These are phyloP conservation scores for Latrodectus elegans DNA, from an alignment of 2,888 invertebrate genomes.

Conservation along the genomic window DNA sequence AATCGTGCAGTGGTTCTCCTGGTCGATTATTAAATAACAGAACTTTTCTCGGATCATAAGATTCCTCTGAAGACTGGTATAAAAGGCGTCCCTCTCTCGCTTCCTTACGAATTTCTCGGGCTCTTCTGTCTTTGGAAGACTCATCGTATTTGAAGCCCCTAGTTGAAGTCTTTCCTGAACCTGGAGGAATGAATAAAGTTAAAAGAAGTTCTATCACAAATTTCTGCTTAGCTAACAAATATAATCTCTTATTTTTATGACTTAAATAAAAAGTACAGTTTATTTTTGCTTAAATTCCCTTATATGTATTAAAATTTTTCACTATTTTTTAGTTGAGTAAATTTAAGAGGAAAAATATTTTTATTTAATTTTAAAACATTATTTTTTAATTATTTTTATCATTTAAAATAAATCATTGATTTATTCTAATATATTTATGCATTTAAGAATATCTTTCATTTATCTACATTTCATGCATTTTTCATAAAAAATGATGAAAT, in stretches of 20 bases:
- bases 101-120: slow-evolving; percentile 54
- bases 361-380: too few species aligned
- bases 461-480: too few species aligned
- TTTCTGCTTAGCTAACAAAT: too few species aligned
- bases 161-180: not conserved
- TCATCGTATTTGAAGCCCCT: not conserved
- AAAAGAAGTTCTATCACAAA: too few species aligned
- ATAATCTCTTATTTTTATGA: too few species aligned
- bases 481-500: too few species aligned
- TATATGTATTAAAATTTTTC: not conserved
- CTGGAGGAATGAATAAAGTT: not conserved
- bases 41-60: slow-evolving; percentile 37
- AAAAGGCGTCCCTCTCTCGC: slow-evolving; percentile 38
- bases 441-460: too few species aligned
- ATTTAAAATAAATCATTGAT: too few species aligned
- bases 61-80: slow-evolving; percentile 33
- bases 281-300: not conserved
- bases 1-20: slow-evolving; percentile 46
- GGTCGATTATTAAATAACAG: slow-evolving; percentile 57
- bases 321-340: not conserved
- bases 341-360: too few species aligned
- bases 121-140: slow-evolving; percentile 19
- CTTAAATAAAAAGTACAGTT: too few species aligned
- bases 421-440: too few species aligned
- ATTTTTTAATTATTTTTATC: too few species aligned